These are phyloP conservation scores for Gallinago undulata DNA, from an alignment of 2,113 vertebrate species.

Conservation along the genomic window DNA sequence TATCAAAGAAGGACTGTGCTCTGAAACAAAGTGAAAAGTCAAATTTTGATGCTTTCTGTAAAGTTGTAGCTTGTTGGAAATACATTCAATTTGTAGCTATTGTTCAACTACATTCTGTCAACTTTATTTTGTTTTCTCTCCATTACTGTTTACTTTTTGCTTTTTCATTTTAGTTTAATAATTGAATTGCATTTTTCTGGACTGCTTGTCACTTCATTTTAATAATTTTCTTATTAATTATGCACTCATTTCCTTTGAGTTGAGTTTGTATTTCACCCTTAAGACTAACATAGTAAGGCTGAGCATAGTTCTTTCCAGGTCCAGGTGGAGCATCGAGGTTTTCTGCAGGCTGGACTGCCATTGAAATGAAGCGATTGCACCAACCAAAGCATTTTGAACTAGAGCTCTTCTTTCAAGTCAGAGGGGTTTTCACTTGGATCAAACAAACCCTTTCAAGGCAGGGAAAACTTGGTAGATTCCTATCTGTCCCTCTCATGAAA, in stretches of 20 bases:
- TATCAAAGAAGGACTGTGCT: neutral
- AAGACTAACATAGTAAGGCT: neutral
- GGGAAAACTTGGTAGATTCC: neutral
- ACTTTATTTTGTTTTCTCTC: neutral
- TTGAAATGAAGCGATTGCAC: neutral
- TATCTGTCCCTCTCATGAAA: neutral
- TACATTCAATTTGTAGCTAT: neutral
- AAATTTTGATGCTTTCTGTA: neutral
- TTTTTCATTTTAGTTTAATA: neutral
- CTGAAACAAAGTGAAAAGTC: neutral
- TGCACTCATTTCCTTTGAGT: neutral
- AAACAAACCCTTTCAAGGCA: neutral
- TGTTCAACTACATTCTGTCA: neutral
- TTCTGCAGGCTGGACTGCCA: neutral
- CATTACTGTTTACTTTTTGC: neutral
- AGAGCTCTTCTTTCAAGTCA: neutral
- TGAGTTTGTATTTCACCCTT: neutral
- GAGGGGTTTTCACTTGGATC: neutral
- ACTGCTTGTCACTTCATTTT: neutral
- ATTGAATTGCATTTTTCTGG: neutral
- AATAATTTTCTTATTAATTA: neutral
- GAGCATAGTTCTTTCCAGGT: neutral
- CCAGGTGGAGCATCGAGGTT: neutral
- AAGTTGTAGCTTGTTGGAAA: neutral
- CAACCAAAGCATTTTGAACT: neutral